Base-by-base conservation (phyloP, 2,888 invertebrate genomes). In the Euplexia lucipara region DNA sequence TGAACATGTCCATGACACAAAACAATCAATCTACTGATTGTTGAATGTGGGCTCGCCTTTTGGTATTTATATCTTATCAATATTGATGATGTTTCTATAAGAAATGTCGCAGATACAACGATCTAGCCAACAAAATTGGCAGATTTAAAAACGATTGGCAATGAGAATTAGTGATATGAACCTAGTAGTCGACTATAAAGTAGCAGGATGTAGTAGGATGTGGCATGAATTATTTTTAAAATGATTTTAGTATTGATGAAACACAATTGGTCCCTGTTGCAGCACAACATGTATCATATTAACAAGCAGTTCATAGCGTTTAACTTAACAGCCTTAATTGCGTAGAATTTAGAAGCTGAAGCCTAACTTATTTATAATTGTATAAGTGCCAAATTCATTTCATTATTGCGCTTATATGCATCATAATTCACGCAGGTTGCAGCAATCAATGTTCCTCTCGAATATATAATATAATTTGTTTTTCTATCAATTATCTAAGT, bases 361-460 rank as follows among this genome's bases (percentile, higher is more conserved):
- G 71, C 72, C 75, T 75, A 75, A 64, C 69, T 75, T 72, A 80
- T 81, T 81, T 81, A 75, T 81, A 73, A 79, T 79, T 86, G 84
- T 81, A 75, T 83, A 86, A 88, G 89, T 90, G 89, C 89, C 89
- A 90, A 90, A 90, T 82, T 87, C 78, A 87, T 86, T 82, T 85
- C 82, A 86, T 85, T 72, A 68, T 81, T 71, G 80, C 81, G 81
- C 82, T 79, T 79, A 72, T 64, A 66, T 70, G 34, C 61, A 70
- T 69, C 48, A 64, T 75, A 56, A 66, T 62, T 75, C 81, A 81
- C 81, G 63, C 78, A 82, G 70, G 56, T 75, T 61, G 72, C 81
- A 81, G 81, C 83, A 81, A 84, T 81, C 71, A 81, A 86, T 82
- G 86, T 89, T 88, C 86, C 87, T 88, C 88, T 88, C 88, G 86